phyloP scores from a whole-genome alignment of 2,888 invertebrate species.

The Zaprionus bogoriensis region DNA sequence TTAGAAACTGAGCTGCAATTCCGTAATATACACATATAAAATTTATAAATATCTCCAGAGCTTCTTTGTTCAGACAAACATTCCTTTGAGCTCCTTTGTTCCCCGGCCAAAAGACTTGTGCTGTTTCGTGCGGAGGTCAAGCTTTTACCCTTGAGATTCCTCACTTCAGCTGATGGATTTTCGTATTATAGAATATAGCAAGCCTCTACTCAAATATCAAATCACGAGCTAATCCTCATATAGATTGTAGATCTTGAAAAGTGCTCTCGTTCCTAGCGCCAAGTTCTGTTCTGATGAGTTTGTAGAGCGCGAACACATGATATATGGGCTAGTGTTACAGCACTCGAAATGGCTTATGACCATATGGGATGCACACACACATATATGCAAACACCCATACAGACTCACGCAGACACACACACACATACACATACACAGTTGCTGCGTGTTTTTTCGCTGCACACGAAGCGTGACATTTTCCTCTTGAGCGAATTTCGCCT shows the following conservation, averaged over 20 bases:
- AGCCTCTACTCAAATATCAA: no score
- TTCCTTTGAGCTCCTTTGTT: not conserved
- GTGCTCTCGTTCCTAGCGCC: not conserved
- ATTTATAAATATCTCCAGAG: not conserved
- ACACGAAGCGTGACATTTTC: slow-evolving; percentile 54
- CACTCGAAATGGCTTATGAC: slow-evolving; percentile 24
- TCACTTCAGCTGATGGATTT: no score
- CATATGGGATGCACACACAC: slow-evolving; percentile 18
- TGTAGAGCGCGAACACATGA: slow-evolving; percentile 26
- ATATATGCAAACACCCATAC: not conserved
- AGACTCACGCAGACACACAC: not conserved
- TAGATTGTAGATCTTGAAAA: not conserved
- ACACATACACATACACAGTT: not conserved
- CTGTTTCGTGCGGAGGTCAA: not conserved
- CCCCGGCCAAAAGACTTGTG: not conserved
- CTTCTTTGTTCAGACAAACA: not conserved
- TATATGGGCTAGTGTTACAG: slow-evolving; percentile 48
- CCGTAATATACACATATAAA: not conserved
- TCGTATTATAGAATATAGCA: no score
- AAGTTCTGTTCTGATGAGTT: slow-evolving; percentile 7
- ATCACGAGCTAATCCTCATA: no score
- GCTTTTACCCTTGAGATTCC: no score
- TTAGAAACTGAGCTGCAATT: not conserved
- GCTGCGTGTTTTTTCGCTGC: not conserved
- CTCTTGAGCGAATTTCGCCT: slow-evolving; percentile 43